Percentiles rank a stretch among this genome's conserved stretches.
These are phyloP conservation scores for Mus minutoides DNA, from an alignment of 2,797 vertebrate genomes.

Conservation along the genomic window DNA sequence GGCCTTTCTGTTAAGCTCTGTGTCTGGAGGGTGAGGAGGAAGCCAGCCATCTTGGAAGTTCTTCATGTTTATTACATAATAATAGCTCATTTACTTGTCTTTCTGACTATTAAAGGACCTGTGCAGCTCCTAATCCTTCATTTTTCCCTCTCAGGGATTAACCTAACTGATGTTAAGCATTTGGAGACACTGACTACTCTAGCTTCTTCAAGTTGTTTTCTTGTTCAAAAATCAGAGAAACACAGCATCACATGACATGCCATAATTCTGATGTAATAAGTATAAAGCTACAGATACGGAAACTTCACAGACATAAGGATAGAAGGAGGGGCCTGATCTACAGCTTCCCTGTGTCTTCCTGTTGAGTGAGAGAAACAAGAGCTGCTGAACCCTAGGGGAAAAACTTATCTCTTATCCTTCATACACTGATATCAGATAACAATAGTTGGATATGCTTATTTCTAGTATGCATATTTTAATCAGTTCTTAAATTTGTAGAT, in stretches of 20 bases:
- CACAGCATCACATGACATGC: not conserved
- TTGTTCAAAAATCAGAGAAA: constrained; percentile 16
- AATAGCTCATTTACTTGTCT: no score
- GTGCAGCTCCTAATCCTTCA: not conserved
- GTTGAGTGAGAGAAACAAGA: not conserved
- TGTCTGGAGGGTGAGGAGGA: not conserved
- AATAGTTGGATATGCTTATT: not conserved
- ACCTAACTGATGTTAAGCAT: no score
- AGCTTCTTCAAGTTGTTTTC: not conserved
- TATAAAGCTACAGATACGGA: not conserved
- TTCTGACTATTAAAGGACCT: not conserved
- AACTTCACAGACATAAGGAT: not conserved
- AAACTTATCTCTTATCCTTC: not conserved
- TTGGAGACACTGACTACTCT: not conserved
- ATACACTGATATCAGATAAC: not conserved
- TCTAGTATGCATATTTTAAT: not conserved
- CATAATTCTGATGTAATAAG: not conserved
- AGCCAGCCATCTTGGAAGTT: not conserved
- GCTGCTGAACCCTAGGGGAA: not conserved
- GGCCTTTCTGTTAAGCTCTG: not conserved
- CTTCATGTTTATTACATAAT: not conserved
- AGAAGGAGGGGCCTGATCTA: not conserved
- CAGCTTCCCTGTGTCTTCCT: not conserved
- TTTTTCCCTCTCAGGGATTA: not conserved
- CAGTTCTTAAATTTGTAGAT: not conserved